Evolutionary conservation across 2,888 invertebrate genomes (phyloP), one percentile per base, ranked within the genome.

Genomic region (Phrixothrix hirtus): DNA sequence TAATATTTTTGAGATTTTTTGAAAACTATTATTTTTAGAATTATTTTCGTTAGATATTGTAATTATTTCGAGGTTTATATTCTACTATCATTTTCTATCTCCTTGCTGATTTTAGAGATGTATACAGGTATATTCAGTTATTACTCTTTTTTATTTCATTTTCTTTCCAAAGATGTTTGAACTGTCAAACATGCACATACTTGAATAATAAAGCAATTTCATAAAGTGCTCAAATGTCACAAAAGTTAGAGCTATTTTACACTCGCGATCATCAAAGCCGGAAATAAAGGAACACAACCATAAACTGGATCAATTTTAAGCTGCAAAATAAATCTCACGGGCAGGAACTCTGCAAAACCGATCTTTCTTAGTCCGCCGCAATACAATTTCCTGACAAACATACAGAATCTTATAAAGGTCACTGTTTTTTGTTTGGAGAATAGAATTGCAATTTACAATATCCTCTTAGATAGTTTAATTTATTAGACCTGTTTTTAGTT

Each of bases 171-270:
- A 45, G 34, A 26, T 12, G 34, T 30, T 41, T 25, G 31, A 56
- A 45, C 17, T 44, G 56, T 41, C 57, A 39, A 43, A 57, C 42
- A 39, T 26, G 53, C 51, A 50, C 55, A 50, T 57, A 37, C 34
- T 10, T 41, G 60, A 58, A 60, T 60, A 60, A 58, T 60, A 60
- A 56, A 60, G 51, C 58, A 58, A 60, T 60, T 60, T 60, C 55
- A 60, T 60, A 60, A 60, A 60, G 58, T 55, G 56, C 60, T 56
- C 44, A 55, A 55, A 41, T 58, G 55, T 48, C 52, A 34, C 49
- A 41, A 52, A 53, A 57, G 60, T 60, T 60, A 60, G 58, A 58
- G 60, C 53, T 55, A 53, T 59, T 57, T 55, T 55, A 54, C 53
- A 54, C 50, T 47, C 42, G 37, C 58, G 50, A 49, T 50, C 50